Evolutionary conservation across 2,113 vertebrate species (phyloP), one percentile per base, ranked within the genome.

Genomic region (Actenoides lindsayi): DNA sequence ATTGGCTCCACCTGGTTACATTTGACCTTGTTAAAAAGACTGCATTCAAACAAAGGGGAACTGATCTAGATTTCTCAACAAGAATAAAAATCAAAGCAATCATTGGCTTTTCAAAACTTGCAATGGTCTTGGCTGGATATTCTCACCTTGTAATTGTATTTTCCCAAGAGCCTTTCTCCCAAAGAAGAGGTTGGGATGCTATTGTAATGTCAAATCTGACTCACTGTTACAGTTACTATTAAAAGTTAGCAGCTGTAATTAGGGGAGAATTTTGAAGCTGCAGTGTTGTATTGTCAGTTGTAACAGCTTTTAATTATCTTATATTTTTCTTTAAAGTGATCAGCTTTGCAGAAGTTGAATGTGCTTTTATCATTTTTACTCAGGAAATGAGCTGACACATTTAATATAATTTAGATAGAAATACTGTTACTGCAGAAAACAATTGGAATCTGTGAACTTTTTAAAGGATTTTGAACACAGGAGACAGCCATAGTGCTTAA

Each of bases 231-330:
- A 94, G 62, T 89, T 94, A 44, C 78, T 86, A 56, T 97, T 96
- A 93, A 96, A 97, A 97, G 90, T 97, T 90, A 97, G 73, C 96
- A 98, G 77, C 81, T 95, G 89, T 97, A 97, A 96, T 97, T 97
- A 94, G 87, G 90, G 77, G 69, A 97, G 96, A 97, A 85, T 64
- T 97, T 97, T 96, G 90, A 98, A 96, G 87, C 88, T 96, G 71
- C 62, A 87, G 91, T 96, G 87, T 95, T 95, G 78, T 95, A 94
- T 94, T 98, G 95, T 97, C 96, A 96, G 46, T 91, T 96, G 65
- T 93, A 97, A 96, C 82, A 97, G 91, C 76, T 97, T 98, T 97
- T 98, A 97, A 97, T 97, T 97, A 96, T 94, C 70, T 90, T 93
- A 95, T 96, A 91, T 93, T 97, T 94, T 91, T 87, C 91, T 85